Base-by-base conservation (phyloP, 2,797 vertebrate genomes). In the Hirundo rustica region DNA sequence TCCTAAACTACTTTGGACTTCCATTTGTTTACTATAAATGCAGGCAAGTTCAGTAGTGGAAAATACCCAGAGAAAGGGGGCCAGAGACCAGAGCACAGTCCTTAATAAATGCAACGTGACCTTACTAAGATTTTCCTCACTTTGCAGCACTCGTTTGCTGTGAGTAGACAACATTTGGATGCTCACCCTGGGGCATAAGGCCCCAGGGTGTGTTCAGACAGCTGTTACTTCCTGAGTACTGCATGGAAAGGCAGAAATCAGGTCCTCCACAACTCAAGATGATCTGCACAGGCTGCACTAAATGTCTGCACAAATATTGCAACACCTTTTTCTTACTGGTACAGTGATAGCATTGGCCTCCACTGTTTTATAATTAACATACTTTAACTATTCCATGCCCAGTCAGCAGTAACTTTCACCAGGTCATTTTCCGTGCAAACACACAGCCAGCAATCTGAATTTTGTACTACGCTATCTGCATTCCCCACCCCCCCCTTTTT, bases 361-460 rank as follows among this genome's bases (percentile, higher is more conserved):
- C 34, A 34, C 53, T 76, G 85, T 77, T 96, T 96, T 85, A 92
- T 93, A 89, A 91, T 92, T 84, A 95, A 93, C 74, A 61, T 84
- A 17, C 29, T 88, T 88, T 95, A 89, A 93, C 51, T 95, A 32
- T 54, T 89, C 76, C 62, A 32, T 76, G 72, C 64, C n/a, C 16
- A 48, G 36, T 77, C 80, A 91, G 78, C 47, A 93, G 36, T 58
- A 72, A 80, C 26, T 60, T 86, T 87, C 94, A 75, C 42, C 55
- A 93, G 42, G 30, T 53, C 81, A 66, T 89, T 92, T 95, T 96
- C 78, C 90, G 88, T 19, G 42, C 51, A 74, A 84, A 70, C 50
- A 42, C 57, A 68, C 9, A 85, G 84, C 53, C 67, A 92, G 32
- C 19, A 70, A n/a, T 29, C 74, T 60, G 27, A 64, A 61, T 72